phyloP scores from a whole-genome alignment of 2,797 vertebrate species.

The Typhlichthys eigenmanni region DNA sequence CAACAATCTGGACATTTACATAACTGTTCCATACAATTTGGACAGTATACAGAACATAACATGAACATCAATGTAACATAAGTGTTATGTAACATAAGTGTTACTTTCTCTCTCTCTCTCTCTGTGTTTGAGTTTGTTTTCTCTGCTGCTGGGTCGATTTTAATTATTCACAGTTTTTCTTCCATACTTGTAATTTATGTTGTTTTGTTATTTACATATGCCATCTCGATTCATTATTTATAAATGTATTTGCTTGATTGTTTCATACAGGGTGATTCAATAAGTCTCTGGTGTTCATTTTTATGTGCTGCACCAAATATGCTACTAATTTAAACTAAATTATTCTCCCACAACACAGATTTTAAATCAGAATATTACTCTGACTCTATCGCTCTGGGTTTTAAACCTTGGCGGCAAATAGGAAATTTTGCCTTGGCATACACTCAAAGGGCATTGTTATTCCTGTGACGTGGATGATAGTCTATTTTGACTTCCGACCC shows the following conservation, averaged over 20 bases:
- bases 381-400: constrained; percentile 8
- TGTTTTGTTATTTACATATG: constrained; percentile 6
- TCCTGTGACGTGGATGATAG: neutral
- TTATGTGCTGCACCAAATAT: neutral
- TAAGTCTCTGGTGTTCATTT: constrained; percentile 13
- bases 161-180: neutral
- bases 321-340: constrained; percentile 9
- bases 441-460: neutral
- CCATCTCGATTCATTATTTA: constrained; percentile 12
- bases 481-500: constrained; percentile 9
- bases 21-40: too few species aligned
- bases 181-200: constrained; percentile 10
- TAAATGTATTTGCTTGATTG: constrained; percentile 10
- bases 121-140: neutral
- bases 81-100: too few species aligned
- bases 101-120: neutral
- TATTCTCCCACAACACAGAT: constrained; percentile 5
- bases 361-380: constrained; percentile 7
- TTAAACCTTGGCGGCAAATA: constrained; percentile 15
- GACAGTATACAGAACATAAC: too few species aligned
- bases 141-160: constrained; percentile 18
- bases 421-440: constrained; percentile 6
- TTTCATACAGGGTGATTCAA: constrained; percentile 24
- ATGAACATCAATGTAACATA: too few species aligned
- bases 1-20: too few species aligned